Conservation (phyloP, 2,888 invertebrate genomes). For the Torymus aiolomorphi region DNA sequence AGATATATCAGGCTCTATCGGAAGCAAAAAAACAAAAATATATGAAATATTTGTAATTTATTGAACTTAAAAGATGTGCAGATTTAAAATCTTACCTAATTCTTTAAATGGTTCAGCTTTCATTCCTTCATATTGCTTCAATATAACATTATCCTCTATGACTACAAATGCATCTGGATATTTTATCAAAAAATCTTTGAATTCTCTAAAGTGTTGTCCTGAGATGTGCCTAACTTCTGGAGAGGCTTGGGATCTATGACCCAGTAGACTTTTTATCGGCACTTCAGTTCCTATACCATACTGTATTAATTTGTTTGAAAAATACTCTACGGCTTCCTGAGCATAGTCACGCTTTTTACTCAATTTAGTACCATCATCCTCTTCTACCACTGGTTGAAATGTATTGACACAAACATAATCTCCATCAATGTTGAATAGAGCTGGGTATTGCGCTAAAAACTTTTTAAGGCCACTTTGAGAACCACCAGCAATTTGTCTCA, state of each 20-base stretch:
- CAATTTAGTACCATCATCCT: slow-evolving; percentile 77
- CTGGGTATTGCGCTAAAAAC: slow-evolving; percentile 97
- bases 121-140: slow-evolving; percentile 83
- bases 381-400: slow-evolving; percentile 82
- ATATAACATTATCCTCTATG: slow-evolving; percentile 87
- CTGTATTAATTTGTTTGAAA: slow-evolving; percentile 94
- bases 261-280: slow-evolving; percentile 96
- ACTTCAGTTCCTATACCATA: slow-evolving; percentile 98
- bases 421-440: slow-evolving; percentile 95
- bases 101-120: slow-evolving; percentile 82
- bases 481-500: slow-evolving; percentile 96
- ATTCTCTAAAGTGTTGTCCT: slow-evolving; percentile 95
- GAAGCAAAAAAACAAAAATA: slow-evolving; percentile 62
- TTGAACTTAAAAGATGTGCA: slow-evolving; percentile 31
- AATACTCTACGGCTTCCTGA: slow-evolving; percentile 97
- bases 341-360: slow-evolving; percentile 91
- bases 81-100: slow-evolving; percentile 70
- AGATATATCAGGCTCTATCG: slow-evolving; percentile 78
- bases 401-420: slow-evolving; percentile 92
- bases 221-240: slow-evolving; percentile 98
- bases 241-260: slow-evolving; percentile 96
- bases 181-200: slow-evolving; percentile 90
- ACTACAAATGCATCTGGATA: slow-evolving; percentile 92
- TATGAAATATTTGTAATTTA: slow-evolving; percentile 36
- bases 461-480: slow-evolving; percentile 97